Evolutionary conservation across 2,888 invertebrate species (phyloP).

Genomic region (Eueremaeus valkanovi): DNA sequence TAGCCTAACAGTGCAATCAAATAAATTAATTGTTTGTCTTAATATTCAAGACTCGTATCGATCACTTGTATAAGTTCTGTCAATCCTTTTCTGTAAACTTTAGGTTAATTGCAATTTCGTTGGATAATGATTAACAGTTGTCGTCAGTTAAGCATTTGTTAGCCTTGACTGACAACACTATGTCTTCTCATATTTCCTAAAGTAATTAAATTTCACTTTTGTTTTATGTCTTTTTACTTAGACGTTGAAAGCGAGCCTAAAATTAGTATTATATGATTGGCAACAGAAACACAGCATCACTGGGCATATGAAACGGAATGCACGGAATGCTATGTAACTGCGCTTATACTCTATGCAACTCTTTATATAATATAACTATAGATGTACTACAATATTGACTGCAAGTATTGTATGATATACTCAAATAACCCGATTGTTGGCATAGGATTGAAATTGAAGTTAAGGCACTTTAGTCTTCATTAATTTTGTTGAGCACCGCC

Average conservation of each 20-base stretch:
- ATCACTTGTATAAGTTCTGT: not conserved
- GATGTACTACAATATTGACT: no score
- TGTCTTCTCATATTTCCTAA: slow-evolving; percentile 25
- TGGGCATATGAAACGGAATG: not conserved
- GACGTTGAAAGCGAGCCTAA: not conserved
- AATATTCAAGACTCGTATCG: not conserved
- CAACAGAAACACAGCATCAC: not conserved
- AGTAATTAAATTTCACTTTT: slow-evolving; percentile 27
- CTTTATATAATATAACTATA: not conserved
- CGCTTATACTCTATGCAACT: not conserved
- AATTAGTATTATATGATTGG: not conserved
- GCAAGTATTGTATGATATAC: no score
- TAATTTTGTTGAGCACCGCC: not conserved
- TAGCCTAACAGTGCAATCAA: not conserved
- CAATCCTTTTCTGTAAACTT: not conserved
- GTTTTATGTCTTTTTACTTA: not conserved
- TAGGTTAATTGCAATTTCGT: not conserved
- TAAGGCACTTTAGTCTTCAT: not conserved
- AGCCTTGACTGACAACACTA: slow-evolving; percentile 7
- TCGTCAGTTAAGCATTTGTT: not conserved
- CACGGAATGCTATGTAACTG: not conserved
- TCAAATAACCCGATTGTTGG: no score
- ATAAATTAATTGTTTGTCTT: not conserved
- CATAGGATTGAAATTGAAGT: not conserved
- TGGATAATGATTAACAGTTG: slow-evolving; percentile 15